These are phyloP conservation scores for Montipora cactus DNA, from an alignment of 64 coral and sea anemone species.

Conservation along the genomic window DNA sequence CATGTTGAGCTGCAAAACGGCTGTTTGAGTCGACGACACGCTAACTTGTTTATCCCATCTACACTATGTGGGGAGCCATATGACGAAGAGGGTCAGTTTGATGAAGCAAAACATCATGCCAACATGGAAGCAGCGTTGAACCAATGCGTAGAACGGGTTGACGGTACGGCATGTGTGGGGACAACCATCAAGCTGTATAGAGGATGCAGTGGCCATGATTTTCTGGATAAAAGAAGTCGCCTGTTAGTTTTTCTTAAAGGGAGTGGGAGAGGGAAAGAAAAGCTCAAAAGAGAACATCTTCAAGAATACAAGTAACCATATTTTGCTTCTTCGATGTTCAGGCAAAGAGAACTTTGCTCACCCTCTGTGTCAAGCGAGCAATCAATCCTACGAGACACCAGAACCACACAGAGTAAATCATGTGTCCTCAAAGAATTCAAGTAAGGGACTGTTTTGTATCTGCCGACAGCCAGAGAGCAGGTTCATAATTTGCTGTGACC, in stretches of 20 bases:
- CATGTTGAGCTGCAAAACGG: slow-evolving; percentile 55
- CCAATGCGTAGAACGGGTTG: slow-evolving; percentile 44
- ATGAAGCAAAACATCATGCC: slow-evolving; percentile 23
- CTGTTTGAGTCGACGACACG: slow-evolving; percentile 26
- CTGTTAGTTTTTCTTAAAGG: slow-evolving; percentile 35
- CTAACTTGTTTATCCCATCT: slow-evolving; percentile 54
- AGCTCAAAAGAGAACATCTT: slow-evolving; percentile 26
- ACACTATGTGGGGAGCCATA: slow-evolving; percentile 34
- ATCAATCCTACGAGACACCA: neutral
- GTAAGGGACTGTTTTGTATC: neutral
- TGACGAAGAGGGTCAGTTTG: neutral
- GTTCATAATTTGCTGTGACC: neutral
- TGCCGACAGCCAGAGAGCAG: neutral
- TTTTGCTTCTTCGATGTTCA: slow-evolving; percentile 29
- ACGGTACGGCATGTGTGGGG: slow-evolving; percentile 43
- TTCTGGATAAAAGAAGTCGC: slow-evolving; percentile 1
- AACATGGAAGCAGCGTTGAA: slow-evolving; percentile 36
- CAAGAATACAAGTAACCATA: slow-evolving; percentile 54
- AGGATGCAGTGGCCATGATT: neutral
- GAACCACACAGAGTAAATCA: neutral
- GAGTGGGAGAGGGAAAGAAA: slow-evolving; percentile 28
- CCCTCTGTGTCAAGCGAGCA: slow-evolving; percentile 1
- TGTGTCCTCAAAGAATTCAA: neutral
- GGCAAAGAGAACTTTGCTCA: slow-evolving; percentile 14
- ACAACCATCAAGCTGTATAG: slow-evolving; percentile 19